Base-by-base conservation (phyloP, 2,797 vertebrate genomes). In the Acipenser ruthenus region DNA sequence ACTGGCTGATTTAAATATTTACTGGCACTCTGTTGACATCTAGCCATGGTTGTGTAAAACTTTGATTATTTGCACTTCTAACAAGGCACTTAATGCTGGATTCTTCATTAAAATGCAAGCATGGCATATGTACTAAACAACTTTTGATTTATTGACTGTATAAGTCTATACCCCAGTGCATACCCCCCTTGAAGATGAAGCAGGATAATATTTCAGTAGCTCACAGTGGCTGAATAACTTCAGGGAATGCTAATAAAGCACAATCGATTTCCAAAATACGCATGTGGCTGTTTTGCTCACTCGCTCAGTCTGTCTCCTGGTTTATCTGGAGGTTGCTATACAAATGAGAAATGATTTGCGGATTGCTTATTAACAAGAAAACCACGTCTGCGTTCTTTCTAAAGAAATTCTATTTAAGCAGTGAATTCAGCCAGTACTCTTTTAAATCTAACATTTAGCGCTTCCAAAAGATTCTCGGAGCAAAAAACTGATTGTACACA, bases 111-210 rank as follows among this genome's bases (percentile, higher is more conserved):
- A 80, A 79, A 83, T 76, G 75, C 73, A 65, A 1, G 65, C 59
- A 48, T 68, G 56, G 66, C 78, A 23, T 73, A 73, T 76, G 81
- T 75, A 76, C 73, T 77, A 81, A 71, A 72, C 73, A 82, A 75
- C 68, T 80, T 79, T 78, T 78, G 75, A 78, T 79, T 84, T 83
- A 78, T 79, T 84, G 83, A 83, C 87, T 82, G 65, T 80, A 82
- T 78, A 80, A 85, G 82, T 78, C 70, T 81, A 72, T 70, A 80
- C 78, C 72, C 69, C 70, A 71, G 74, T 75, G 49, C 72, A 64
- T 59, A 10, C 66, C 50, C 65, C 83, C 73, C 72, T 62, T 70
- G 71, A 66, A 74, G 72, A 76, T 66, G 68, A 67, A 12, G n/a
- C 12, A 8, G 72, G 77, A 80, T 72, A 81, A 60, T 76, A 79